Evolutionary conservation across 2,888 invertebrate species (phyloP), one percentile per base, ranked within the genome.

Genomic region (Proisotoma minuta): DNA sequence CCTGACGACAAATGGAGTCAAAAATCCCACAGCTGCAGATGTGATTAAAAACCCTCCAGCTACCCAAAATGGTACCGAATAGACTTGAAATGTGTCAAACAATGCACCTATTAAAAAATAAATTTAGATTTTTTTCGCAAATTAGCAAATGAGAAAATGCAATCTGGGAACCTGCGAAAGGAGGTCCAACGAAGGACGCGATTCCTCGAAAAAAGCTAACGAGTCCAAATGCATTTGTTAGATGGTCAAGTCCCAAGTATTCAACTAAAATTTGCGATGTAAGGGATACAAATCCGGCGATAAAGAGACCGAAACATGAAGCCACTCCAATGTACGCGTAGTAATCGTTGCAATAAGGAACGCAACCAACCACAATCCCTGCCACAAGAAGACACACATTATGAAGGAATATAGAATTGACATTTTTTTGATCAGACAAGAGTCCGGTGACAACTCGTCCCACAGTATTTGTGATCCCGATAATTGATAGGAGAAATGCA

Each of bases 221-320:
- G 18, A 83, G 77, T 27, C 83, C 83, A 75, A 82, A 83, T 2
- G 83, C 82, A 76, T 82, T 83, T 43, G 83, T 83, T 59, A 83
- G 75, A 62, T 79, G 79, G 63, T 81, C 80, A 57, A 84, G 74
- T 12, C 83, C 83, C 50, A 84, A 75, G 57, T 83, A 75, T 72
- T 83, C 82, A 70, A 82, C 81, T 54, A 83, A 76, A 62, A 96
- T 84, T 68, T 98, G 90, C 4, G 97, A 95, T 60, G 97, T 86
- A 47, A 98, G 82, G 0, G 97, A 93, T 10, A 96, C 92, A 77
- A 97, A 98, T 74, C 91, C 91, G 27, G 97, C 97, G 76, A 92
- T 89, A 69, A 93, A 85, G 60, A 95, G 81, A 61, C 97, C 98
- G 77, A 97, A 98, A 18, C 91, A 76, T 3, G 85, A 82, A 27